Conservation (phyloP, 2,113 vertebrate species). For the Oryzias celebensis region DNA sequence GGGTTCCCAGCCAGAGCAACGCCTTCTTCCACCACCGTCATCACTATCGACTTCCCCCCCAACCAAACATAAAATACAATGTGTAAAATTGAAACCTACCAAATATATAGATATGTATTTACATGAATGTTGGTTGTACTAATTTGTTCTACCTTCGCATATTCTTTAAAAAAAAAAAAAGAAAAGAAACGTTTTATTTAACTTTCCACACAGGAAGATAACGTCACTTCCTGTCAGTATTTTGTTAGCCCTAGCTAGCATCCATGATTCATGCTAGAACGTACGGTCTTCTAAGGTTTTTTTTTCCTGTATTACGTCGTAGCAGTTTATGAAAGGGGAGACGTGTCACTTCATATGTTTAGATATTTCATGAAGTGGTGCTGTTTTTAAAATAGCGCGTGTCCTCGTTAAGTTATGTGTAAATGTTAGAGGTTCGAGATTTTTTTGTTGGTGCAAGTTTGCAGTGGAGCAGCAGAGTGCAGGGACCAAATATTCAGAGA, state of each 20-base stretch:
- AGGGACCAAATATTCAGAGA: constrained; percentile 29
- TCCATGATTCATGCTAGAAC: constrained; percentile 4
- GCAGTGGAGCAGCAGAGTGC: neutral
- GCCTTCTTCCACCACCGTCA: constrained; percentile 68
- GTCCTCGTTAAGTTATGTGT: constrained; percentile 18
- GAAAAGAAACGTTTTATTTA: fast-evolving
- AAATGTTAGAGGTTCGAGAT: neutral
- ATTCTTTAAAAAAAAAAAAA: neutral
- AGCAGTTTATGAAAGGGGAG: too few species aligned
- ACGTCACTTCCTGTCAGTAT: too few species aligned
- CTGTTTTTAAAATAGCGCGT: neutral
- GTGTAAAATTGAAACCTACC: fast-evolving
- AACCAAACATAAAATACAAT: constrained; percentile 1
- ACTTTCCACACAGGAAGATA: neutral
- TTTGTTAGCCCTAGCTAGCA: constrained; percentile 19
- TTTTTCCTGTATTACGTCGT: too few species aligned
- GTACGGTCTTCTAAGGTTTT: too few species aligned
- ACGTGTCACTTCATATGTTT: too few species aligned
- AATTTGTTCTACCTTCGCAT: fast-evolving
- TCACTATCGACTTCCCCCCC: constrained; percentile 32
- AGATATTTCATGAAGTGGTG: constrained; percentile 4
- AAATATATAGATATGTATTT: neutral
- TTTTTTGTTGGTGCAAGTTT: constrained; percentile 1
- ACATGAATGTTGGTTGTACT: neutral
- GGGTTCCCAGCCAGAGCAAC: constrained; percentile 66